phyloP scores from a whole-genome alignment of 2,797 vertebrate genomes.

The Myotis findleyi region DNA sequence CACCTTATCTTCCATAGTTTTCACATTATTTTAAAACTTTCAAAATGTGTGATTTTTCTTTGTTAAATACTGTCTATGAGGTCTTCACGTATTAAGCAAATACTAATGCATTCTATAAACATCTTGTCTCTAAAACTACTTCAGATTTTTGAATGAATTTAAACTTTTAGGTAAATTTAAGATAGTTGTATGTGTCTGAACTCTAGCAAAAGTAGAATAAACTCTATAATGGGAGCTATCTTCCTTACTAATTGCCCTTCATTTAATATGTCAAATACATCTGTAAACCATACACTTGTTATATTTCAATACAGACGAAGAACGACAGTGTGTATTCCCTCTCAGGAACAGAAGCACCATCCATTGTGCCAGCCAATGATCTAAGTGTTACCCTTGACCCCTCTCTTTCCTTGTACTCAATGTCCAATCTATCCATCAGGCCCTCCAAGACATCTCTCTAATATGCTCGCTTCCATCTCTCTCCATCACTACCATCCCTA shows the following conservation, averaged over 20 bases:
- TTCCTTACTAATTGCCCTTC: neutral
- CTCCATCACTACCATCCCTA: neutral
- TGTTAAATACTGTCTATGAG: neutral
- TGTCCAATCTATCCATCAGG: neutral
- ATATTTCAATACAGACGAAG: neutral
- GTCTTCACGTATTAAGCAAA: neutral
- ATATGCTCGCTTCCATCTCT: neutral
- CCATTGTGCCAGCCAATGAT: neutral
- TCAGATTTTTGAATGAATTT: slow-evolving; percentile 2
- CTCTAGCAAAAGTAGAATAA: neutral
- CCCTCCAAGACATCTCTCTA: neutral
- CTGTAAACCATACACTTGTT: neutral
- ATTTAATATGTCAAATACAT: neutral
- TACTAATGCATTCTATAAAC: neutral
- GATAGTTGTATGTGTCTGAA: neutral
- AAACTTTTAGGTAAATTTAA: neutral
- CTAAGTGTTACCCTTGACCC: neutral
- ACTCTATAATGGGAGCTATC: neutral
- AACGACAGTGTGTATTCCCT: neutral
- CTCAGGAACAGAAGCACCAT: neutral
- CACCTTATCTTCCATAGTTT: neutral
- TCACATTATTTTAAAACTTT: slow-evolving; percentile 16
- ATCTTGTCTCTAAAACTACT: neutral
- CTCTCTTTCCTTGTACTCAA: neutral
- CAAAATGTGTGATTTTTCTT: neutral